These are phyloP conservation scores for Canis aureus DNA, from an alignment of 2,113 vertebrate species.

Conservation along the genomic window DNA sequence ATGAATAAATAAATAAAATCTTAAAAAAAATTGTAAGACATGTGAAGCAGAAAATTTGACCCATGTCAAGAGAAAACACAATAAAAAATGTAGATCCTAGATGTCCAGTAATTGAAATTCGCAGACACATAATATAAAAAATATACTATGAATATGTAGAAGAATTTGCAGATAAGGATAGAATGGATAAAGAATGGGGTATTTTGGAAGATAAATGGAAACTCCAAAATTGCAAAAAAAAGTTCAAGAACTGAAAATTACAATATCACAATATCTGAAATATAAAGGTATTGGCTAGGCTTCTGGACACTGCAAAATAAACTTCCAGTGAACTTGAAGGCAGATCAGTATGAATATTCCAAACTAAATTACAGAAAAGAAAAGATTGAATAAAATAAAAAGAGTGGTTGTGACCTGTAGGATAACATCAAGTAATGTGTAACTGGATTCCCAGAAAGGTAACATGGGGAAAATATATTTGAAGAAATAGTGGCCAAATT, in stretches of 20 bases:
- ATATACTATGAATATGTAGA: background rate
- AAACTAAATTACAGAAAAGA: background rate
- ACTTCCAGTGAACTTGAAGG: background rate
- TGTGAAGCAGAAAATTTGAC: background rate
- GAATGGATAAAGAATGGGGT: background rate
- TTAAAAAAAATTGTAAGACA: background rate
- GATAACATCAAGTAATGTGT: rapidly evolving
- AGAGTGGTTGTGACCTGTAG: too few relatives aligned
- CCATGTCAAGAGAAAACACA: background rate
- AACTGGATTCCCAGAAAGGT: background rate
- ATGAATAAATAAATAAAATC: too few relatives aligned
- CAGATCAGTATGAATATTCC: background rate
- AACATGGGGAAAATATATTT: background rate
- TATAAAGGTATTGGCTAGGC: background rate
- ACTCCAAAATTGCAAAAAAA: background rate
- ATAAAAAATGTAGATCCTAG: background rate
- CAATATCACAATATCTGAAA: background rate
- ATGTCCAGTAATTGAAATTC: background rate
- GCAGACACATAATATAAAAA: background rate
- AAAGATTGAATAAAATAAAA: too few relatives aligned
- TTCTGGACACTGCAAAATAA: background rate
- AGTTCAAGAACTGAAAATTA: background rate
- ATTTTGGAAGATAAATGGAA: background rate
- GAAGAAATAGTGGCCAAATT: background rate
- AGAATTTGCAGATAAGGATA: background rate